A percentile compares a stretch with the other conserved stretches of the same genome.
phyloP scores from a whole-genome alignment of 2,888 invertebrate species.

The Heteropelma amictum region DNA sequence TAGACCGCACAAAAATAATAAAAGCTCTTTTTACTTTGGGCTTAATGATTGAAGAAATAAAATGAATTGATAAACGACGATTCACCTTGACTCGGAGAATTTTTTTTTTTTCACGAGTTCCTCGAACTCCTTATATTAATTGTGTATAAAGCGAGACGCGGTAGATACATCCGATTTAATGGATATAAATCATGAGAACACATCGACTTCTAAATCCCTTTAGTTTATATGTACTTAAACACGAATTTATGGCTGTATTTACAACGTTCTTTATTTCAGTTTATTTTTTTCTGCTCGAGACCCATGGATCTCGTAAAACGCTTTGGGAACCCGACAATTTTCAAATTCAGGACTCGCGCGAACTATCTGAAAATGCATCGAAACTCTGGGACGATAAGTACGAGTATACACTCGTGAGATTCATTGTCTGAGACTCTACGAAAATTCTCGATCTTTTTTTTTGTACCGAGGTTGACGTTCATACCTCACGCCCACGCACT shows the following conservation, averaged over 20 bases:
- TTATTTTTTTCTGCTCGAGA: slow-evolving; percentile 20
- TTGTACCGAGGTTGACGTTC: slow-evolving; percentile 29
- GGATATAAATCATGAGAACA: slow-evolving; percentile 59
- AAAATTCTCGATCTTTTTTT: slow-evolving; percentile 12
- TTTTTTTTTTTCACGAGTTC: slow-evolving; percentile 1
- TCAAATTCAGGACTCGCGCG: slow-evolving; percentile 38
- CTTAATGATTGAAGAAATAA: not conserved
- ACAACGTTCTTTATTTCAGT: slow-evolving; percentile 44
- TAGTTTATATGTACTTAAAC: slow-evolving; percentile 60
- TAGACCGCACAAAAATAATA: not conserved
- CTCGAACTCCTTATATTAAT: slow-evolving; percentile 5
- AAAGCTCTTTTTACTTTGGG: not conserved
- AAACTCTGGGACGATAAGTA: slow-evolving; percentile 52
- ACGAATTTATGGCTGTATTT: slow-evolving; percentile 63
- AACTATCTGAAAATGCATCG: slow-evolving; percentile 47
- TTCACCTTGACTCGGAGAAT: not conserved
- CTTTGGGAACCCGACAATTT: slow-evolving; percentile 14
- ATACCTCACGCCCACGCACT: slow-evolving; percentile 11
- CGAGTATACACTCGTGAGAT: slow-evolving; percentile 50
- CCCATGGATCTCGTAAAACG: slow-evolving; percentile 19
- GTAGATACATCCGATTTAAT: slow-evolving; percentile 9
- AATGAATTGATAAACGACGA: slow-evolving; percentile 1
- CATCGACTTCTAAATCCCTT: slow-evolving; percentile 61
- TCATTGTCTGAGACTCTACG: slow-evolving; percentile 25
- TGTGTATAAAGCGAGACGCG: not conserved